phyloP scores from a whole-genome alignment of 2,113 vertebrate genomes.

The Platichthys flesus region DNA sequence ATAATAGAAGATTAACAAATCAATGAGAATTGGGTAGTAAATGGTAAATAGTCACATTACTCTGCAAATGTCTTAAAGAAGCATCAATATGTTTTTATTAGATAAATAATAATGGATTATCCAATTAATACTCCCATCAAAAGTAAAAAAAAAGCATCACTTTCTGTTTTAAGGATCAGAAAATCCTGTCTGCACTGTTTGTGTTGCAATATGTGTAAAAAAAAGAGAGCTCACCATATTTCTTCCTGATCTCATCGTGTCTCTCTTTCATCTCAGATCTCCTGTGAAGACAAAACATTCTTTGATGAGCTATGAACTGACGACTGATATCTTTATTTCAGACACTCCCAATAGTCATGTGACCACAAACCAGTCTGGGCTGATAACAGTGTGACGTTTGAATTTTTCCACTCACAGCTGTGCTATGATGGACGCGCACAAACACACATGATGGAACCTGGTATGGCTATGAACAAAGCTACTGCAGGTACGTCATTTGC shows the following conservation, averaged over 20 bases:
- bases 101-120: no score
- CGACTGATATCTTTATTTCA: constrained; percentile 2
- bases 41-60: no score
- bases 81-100: no score
- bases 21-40: no score
- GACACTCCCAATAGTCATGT: constrained; percentile 6
- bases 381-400: constrained; percentile 33
- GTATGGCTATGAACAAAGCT: constrained; percentile 29
- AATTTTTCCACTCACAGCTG: not conserved
- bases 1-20: no score
- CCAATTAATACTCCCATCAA: no score
- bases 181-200: not conserved
- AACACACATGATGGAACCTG: no score
- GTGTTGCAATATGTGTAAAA: not conserved
- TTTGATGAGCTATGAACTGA: constrained; percentile 16
- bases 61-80: no score
- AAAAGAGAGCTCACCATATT: constrained; percentile 87
- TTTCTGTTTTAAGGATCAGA: no score
- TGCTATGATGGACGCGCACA: no score
- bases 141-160: no score
- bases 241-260: constrained; percentile 94
- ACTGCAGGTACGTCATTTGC: not conserved
- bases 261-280: constrained; percentile 90
- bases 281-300: constrained; percentile 77
- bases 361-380: constrained; percentile 51